These are phyloP conservation scores for Meriones unguiculatus DNA, from an alignment of 2,113 vertebrate genomes.

Conservation along the genomic window DNA sequence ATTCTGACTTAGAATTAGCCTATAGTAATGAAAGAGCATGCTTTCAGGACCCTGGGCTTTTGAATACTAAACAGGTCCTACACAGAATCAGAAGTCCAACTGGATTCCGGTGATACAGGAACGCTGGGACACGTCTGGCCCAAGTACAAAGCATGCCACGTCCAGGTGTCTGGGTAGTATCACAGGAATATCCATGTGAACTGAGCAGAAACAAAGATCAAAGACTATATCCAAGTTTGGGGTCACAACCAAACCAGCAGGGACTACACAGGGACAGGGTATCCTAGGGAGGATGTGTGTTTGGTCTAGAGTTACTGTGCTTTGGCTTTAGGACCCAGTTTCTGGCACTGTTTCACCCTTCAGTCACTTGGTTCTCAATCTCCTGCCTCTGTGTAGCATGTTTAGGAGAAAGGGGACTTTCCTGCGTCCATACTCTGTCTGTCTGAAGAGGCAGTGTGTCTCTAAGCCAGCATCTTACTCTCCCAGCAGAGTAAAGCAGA, in stretches of 20 bases:
- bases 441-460: background rate
- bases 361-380: background rate
- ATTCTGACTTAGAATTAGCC: background rate
- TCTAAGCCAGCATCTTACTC: background rate
- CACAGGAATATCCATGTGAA: slow-evolving; percentile 21
- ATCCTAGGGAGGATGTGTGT: background rate
- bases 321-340: background rate
- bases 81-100: background rate
- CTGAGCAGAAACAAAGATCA: slow-evolving; percentile 34
- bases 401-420: background rate
- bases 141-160: background rate
- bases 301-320: background rate
- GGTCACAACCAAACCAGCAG: slow-evolving; percentile 34
- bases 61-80: slow-evolving; percentile 18
- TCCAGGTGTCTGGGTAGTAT: slow-evolving; percentile 10
- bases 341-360: background rate
- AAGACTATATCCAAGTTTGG: slow-evolving; percentile 4
- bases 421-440: background rate
- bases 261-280: slow-evolving; percentile 2
- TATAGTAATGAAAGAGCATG: background rate
- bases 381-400: background rate
- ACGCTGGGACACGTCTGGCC: background rate
- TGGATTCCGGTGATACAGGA: background rate
- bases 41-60: background rate
- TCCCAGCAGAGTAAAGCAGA: background rate